Conservation (phyloP, 2,888 invertebrate genomes). For the Shargacucullia verbasci region DNA sequence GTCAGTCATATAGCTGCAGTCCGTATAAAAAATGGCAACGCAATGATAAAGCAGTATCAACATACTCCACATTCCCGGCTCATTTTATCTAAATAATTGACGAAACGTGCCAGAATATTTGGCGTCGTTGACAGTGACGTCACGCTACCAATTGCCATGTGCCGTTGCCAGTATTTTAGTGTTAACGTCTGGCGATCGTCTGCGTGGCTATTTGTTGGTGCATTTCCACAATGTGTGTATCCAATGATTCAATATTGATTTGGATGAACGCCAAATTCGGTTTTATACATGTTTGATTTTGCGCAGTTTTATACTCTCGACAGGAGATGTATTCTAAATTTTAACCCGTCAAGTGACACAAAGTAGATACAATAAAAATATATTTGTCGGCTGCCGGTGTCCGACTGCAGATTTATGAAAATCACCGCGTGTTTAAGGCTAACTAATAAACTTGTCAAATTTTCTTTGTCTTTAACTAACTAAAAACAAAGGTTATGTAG, state of each 20-base stretch:
- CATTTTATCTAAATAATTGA: constrained; percentile 25
- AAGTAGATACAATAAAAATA: too few species aligned
- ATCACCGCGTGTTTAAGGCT: too few species aligned
- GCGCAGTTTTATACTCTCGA: constrained; percentile 42
- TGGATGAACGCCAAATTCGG: constrained; percentile 56
- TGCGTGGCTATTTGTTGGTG: constrained; percentile 64
- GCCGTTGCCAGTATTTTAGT: constrained; percentile 64
- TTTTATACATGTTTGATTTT: constrained; percentile 44
- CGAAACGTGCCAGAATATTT: constrained; percentile 43
- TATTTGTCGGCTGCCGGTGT: too few species aligned
- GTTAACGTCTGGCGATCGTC: constrained; percentile 74
- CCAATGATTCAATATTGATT: constrained; percentile 55
- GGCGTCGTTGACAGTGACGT: constrained; percentile 56
- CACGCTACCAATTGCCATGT: constrained; percentile 54
- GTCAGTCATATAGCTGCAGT: too few species aligned
- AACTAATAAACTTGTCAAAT: too few species aligned
- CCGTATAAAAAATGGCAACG: too few species aligned
- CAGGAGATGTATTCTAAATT: not conserved
- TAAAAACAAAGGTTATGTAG: too few species aligned
- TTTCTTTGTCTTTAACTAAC: too few species aligned
- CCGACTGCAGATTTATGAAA: too few species aligned
- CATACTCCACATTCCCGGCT: constrained; percentile 17
- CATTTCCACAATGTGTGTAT: constrained; percentile 61
- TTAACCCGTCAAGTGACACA: too few species aligned
- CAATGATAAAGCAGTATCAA: too few species aligned